phyloP scores from a whole-genome alignment of 2,113 vertebrate species.

The Sebastes schlegelii region DNA sequence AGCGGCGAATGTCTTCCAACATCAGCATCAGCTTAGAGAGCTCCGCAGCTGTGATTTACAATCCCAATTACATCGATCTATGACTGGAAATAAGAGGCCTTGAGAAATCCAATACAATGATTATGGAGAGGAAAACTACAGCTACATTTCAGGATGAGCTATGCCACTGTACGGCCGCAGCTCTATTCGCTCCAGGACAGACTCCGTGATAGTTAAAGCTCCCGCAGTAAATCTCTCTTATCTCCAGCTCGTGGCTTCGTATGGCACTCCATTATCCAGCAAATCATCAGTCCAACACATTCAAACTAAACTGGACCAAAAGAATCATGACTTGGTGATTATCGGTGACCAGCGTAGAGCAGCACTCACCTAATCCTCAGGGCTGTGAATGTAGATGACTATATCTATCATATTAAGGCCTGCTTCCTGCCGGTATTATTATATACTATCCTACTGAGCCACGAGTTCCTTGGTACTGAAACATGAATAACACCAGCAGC shows the following conservation, averaged over 20 bases:
- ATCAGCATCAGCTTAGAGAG: slow-evolving; percentile 70
- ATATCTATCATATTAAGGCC: slow-evolving; percentile 68
- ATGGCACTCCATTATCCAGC: slow-evolving; percentile 66
- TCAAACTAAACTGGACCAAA: slow-evolving; percentile 55
- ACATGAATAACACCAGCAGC: slow-evolving; percentile 49
- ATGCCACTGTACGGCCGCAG: slow-evolving; percentile 51
- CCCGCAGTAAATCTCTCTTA: slow-evolving; percentile 70
- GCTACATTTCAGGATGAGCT: slow-evolving; percentile 78
- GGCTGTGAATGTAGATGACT: slow-evolving; percentile 59
- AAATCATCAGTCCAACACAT: slow-evolving; percentile 65
- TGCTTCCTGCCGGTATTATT: slow-evolving; percentile 40
- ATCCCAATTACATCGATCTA: slow-evolving; percentile 76
- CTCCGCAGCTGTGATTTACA: slow-evolving; percentile 70
- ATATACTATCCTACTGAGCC: slow-evolving; percentile 43
- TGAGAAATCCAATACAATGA: slow-evolving; percentile 76
- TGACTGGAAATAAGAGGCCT: slow-evolving; percentile 73
- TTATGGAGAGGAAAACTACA: slow-evolving; percentile 71
- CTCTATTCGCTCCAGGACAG: slow-evolving; percentile 57
- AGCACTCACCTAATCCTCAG: slow-evolving; percentile 70
- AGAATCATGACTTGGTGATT: slow-evolving; percentile 55
- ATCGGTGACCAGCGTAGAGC: slow-evolving; percentile 43
- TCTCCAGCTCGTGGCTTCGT: slow-evolving; percentile 53
- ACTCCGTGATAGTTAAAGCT: slow-evolving; percentile 52
- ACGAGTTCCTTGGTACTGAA: slow-evolving; percentile 31
- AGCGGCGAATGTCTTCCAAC: slow-evolving; percentile 69